A percentile compares a stretch with the other conserved stretches of the same genome.
These are phyloP conservation scores for Laticauda colubrina DNA, from an alignment of 2,113 vertebrate species.

Conservation along the genomic window DNA sequence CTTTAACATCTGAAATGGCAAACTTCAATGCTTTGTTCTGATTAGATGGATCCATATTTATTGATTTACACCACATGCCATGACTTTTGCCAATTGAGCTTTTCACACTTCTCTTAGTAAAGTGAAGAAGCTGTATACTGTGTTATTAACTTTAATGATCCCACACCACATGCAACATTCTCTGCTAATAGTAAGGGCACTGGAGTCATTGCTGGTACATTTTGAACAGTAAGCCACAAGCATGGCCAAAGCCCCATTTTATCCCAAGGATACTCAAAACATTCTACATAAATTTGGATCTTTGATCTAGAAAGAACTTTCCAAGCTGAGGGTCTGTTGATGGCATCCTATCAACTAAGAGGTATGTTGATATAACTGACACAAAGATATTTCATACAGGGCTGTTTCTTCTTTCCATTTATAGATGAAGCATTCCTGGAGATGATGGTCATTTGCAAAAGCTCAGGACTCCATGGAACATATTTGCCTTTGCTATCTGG, in stretches of 20 bases:
- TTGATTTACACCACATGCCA: neutral
- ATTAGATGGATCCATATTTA: neutral
- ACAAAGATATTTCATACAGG: neutral
- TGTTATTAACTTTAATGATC: neutral
- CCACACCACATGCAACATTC: neutral
- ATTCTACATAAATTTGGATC: neutral
- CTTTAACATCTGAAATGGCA: neutral
- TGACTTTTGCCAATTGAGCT: neutral
- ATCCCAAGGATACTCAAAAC: neutral
- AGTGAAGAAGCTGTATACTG: neutral
- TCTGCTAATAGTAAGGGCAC: neutral
- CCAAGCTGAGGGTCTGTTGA: neutral
- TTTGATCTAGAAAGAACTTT: neutral
- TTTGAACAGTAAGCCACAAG: neutral
- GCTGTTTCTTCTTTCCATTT: neutral
- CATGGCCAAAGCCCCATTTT: neutral
- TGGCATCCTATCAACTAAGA: neutral
- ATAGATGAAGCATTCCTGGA: neutral
- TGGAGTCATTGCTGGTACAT: neutral
- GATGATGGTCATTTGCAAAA: neutral
- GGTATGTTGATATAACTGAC: neutral
- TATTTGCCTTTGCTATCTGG: neutral
- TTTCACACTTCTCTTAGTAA: neutral
- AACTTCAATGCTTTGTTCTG: neutral
- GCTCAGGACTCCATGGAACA: neutral